These are phyloP conservation scores for Gallinago jamesoni DNA, from an alignment of 2,113 vertebrate genomes.

Conservation along the genomic window DNA sequence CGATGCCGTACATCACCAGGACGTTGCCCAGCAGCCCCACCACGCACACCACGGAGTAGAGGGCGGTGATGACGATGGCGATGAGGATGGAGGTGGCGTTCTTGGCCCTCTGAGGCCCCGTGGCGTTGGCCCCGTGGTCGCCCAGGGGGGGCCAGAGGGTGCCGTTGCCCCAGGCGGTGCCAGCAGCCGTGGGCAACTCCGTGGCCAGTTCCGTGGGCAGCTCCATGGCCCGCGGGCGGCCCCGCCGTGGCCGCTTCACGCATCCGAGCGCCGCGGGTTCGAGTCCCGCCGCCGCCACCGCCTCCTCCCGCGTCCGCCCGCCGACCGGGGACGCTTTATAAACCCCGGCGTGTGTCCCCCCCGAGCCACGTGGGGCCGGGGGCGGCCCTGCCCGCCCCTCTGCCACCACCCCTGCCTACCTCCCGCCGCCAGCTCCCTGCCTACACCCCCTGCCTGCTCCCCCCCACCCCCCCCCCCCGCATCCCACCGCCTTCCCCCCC, in stretches of 20 bases:
- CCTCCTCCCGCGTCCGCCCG: neutral
- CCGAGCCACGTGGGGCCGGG: constrained; percentile 63
- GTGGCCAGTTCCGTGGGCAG: constrained; percentile 47
- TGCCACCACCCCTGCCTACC: neutral
- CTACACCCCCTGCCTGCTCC: neutral
- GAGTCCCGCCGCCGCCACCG: neutral
- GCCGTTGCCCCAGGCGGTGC: constrained; percentile 36
- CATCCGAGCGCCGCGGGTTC: neutral
- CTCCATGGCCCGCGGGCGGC: neutral
- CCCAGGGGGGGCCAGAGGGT: constrained; percentile 35
- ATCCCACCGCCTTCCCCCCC: too few relatives aligned
- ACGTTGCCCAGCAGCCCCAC: constrained; percentile 94
- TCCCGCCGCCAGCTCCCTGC: neutral
- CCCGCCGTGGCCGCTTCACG: neutral
- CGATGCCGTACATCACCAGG: constrained; percentile 94
- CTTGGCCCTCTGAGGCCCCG: constrained; percentile 42
- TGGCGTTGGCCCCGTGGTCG: constrained; percentile 64
- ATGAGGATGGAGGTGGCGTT: constrained; percentile 80
- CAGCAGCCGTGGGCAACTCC: constrained; percentile 73
- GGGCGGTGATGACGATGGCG: constrained; percentile 88
- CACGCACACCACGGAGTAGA: constrained; percentile 92
- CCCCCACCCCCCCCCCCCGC: neutral
- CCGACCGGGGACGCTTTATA: neutral
- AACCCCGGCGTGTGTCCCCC: neutral
- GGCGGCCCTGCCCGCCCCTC: neutral